These are phyloP conservation scores for Crepidodera aurea DNA, from an alignment of 2,888 invertebrate genomes.

Conservation along the genomic window DNA sequence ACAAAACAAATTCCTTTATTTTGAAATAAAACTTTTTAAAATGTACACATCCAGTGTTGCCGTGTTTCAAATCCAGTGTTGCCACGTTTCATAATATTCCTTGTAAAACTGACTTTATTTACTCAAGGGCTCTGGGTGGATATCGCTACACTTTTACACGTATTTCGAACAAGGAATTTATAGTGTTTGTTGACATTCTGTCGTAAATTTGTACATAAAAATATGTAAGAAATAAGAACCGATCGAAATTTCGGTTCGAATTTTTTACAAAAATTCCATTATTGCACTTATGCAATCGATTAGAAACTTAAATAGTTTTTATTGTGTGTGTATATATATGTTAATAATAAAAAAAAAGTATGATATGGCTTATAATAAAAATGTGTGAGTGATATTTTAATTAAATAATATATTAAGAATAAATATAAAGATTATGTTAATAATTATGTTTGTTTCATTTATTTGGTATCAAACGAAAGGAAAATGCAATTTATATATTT, in stretches of 20 bases:
- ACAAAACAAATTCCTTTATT: conserved; percentile 11
- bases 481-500: background rate
- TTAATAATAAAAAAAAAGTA: conserved; percentile 50
- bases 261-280: conserved; percentile 36
- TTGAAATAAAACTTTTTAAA: too few species aligned
- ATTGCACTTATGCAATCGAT: conserved; percentile 48
- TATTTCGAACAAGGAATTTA: background rate
- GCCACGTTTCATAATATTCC: too few species aligned
- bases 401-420: conserved; percentile 49
- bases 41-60: too few species aligned
- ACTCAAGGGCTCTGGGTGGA: conserved; percentile 25
- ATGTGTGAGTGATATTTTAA: conserved; percentile 57
- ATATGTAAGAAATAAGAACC: conserved; percentile 42
- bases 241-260: conserved; percentile 19
- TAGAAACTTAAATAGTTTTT: conserved; percentile 49
- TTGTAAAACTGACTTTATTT: conserved; percentile 46
- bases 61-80: too few species aligned
- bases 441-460: conserved; percentile 28
- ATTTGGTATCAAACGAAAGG: background rate
- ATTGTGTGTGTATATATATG: conserved; percentile 54
- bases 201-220: conserved; percentile 32
- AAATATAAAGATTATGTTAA: conserved; percentile 47
- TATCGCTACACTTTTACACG: conserved; percentile 4
- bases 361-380: conserved; percentile 51
- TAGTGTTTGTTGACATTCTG: conserved; percentile 23